A percentile compares a stretch with the other conserved stretches of the same genome.
phyloP scores from a whole-genome alignment of 2,797 vertebrate species.

The Morelia viridis region DNA sequence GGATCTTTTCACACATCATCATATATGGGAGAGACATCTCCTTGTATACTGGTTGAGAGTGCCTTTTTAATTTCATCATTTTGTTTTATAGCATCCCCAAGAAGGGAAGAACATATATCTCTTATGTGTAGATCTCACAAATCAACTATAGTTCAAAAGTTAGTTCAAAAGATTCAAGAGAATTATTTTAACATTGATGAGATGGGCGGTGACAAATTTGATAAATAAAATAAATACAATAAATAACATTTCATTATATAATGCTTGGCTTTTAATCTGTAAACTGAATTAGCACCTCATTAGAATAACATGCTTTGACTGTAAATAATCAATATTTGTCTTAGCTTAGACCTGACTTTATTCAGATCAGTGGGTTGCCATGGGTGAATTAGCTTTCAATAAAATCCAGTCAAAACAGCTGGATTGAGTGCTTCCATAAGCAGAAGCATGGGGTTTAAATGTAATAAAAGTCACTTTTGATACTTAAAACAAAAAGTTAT shows the following conservation, averaged over 20 bases:
- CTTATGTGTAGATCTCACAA: background rate
- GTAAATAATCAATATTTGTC: constrained; percentile 8
- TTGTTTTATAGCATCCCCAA: background rate
- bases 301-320: background rate
- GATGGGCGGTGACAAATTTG: no score
- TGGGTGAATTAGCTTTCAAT: background rate
- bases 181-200: background rate
- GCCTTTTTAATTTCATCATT: background rate
- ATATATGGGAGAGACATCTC: background rate
- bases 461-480: background rate
- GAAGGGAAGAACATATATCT: background rate
- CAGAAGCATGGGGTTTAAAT: background rate
- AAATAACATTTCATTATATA: background rate
- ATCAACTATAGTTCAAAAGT: background rate
- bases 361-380: background rate
- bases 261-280: constrained; percentile 12
- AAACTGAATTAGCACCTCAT: constrained; percentile 3
- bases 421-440: background rate
- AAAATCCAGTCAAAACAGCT: background rate
- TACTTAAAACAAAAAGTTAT: background rate
- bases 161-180: background rate
- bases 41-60: background rate
- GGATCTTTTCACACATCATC: background rate
- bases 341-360: background rate
- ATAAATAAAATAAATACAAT: no score